Percentiles rank a stretch among this genome's conserved stretches.
phyloP scores from a whole-genome alignment of 2,797 vertebrate species.

The Lepilemur ruficaudatus region DNA sequence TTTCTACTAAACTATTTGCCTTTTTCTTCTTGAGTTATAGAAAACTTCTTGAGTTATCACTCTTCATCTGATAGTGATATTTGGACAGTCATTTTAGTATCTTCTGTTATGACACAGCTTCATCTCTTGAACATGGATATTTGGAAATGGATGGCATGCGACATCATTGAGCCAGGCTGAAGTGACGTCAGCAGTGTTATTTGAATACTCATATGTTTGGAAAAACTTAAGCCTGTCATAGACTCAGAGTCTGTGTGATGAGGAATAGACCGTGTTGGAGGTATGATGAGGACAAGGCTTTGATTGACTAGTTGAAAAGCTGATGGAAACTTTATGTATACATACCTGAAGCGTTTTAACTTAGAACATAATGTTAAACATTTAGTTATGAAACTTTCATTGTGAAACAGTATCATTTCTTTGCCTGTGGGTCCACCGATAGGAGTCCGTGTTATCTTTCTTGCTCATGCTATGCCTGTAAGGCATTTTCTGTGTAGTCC shows the following conservation, averaged over 20 bases:
- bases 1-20: background rate
- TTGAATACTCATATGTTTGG: background rate
- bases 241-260: background rate
- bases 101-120: background rate
- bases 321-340: background rate
- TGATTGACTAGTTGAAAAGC: conserved; percentile 1
- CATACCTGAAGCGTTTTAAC: background rate
- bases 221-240: background rate
- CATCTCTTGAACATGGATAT: conserved; percentile 32
- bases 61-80: background rate
- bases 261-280: background rate
- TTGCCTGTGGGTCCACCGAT: background rate
- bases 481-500: background rate
- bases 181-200: background rate
- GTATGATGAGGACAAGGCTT: background rate
- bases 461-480: background rate
- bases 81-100: conserved; percentile 22
- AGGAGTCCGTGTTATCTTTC: background rate
- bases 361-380: background rate
- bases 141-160: conserved; percentile 10
- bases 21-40: conserved; percentile 33
- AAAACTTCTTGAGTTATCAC: background rate
- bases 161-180: background rate
- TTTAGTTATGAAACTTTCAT: background rate
- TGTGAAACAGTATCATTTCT: background rate